Conservation (phyloP, 2,113 vertebrate genomes). For the Muntiacus reevesi region DNA sequence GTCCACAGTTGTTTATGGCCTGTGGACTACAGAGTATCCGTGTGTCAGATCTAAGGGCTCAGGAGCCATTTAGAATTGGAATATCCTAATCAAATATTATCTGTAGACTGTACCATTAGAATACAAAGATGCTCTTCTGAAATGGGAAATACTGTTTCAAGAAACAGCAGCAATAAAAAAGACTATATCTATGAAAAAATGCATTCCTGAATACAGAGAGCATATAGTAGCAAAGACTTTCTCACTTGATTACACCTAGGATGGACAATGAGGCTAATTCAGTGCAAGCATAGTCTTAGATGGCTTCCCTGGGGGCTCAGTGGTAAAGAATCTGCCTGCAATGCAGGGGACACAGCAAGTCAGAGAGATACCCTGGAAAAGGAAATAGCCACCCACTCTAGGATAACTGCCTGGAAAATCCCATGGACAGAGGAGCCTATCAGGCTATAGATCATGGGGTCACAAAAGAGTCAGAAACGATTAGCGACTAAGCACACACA, state of each 20-base stretch:
- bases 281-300: neutral
- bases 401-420: neutral
- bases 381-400: neutral
- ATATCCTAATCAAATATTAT: neutral
- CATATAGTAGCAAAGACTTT: neutral
- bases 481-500: neutral
- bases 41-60: neutral
- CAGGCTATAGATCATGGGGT: neutral
- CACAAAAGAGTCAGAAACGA: neutral
- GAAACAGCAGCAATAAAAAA: neutral
- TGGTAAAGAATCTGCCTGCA: neutral
- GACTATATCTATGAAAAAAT: neutral
- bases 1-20: neutral
- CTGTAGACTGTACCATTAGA: neutral
- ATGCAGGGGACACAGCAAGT: neutral
- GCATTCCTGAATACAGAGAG: neutral
- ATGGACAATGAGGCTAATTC: neutral
- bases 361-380: neutral
- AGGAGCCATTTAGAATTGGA: neutral
- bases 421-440: neutral
- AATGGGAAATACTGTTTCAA: neutral
- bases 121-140: neutral
- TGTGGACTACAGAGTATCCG: neutral
- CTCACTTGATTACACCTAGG: neutral
- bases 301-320: neutral